Base-by-base conservation (phyloP, 2,797 vertebrate species). In the Microhierax caerulescens region DNA sequence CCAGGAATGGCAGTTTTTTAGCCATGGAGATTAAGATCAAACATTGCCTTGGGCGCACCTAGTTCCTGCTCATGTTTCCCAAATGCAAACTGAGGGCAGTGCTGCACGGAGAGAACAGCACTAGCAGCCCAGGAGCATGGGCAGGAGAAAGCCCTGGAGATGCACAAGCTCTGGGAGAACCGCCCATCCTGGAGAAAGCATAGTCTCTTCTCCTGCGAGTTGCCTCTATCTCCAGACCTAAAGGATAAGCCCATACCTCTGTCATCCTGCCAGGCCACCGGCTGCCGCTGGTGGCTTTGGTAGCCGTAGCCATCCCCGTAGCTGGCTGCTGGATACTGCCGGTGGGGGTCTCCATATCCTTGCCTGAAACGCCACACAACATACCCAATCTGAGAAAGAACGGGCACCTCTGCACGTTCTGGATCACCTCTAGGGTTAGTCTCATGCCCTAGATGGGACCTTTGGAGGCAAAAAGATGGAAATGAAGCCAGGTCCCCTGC, bases 301-400 rank as follows among this genome's bases (percentile, higher is more conserved):
- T 97, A 97, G 28, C 70, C 39, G 17, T 98, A 98, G 82, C 96
- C 95, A 36, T 98, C 98, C 89, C 97, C 88, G 17, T 98, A 97
- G 82, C 95, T 96, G 92, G 97, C 95, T 76, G 94, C 67, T 41
- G 85, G 74, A 41, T 98, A 97, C 72, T 93, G 96, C 88, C 97
- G 96, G 10, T 97, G 93, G 2, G 88, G 83, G 34, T 98, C 98
- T 91, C 99, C 98, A 57, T 98, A 98, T 3, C 96, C 98, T 65
- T 98, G 97, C 94, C 99, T 99, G 95, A 74, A 98, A 97, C 5
- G 95, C 9, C 92, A 27, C 41, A 54, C 17, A 68, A 3, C 20
- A 9, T 3, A 3, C 10, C 43, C 11, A 5, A 9, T 45, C 19
- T 8, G n/a, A n/a, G 83, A n/a, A 57, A n/a, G 23, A 60, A 73